Base-by-base conservation (phyloP, 1,140 invertebrate genomes). In the Atta cephalotes region DNA sequence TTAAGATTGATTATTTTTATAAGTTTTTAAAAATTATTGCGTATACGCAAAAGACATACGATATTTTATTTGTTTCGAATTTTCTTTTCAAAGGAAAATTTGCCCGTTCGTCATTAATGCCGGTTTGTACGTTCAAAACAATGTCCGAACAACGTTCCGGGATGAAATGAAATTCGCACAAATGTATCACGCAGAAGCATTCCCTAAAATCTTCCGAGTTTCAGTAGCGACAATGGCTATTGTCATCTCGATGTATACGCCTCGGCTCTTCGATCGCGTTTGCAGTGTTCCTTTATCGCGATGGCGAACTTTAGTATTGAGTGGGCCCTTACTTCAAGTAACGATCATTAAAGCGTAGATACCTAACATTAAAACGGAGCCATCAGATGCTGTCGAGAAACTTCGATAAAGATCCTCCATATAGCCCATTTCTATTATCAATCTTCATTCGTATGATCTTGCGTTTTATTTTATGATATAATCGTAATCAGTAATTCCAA, bases 111-210 rank as follows among this genome's bases (percentile, higher is more conserved):
- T 84, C 14, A 62, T 51, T 88, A 86, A 76, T 18, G 9, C 12
- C 12, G 28, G 25, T 58, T 81, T 9, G 14, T 56, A 39, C 16
- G 51, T 53, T 85, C 49, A 12, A 39, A 39, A 39, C 7, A 39
- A 39, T 16, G 77, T 88, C 53, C 74, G 18, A 60, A 45, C 5
- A 58, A n/a, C 12, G n/a, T 31, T n/a, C 28, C 21, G 35, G 35
- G 35, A 79, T 74, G 72, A 88, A 89, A 88, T 88, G 88, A 88
- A 89, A 89, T 88, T 89, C 35, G 25, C 68, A 80, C 66, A 79
- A 86, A 86, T 88, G 87, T 80, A 89, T 88, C 77, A 87, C 51
- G 51, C 56, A 63, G 76, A 87, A 89, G 84, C 84, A 62, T 86
- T 56, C 58, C 56, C 39, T n/a, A 18, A 74, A 35, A 74, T 89